Evolutionary conservation across 2,888 invertebrate genomes (phyloP), one percentile per base, ranked within the genome.

Genomic region (Itoplectis maculator): DNA sequence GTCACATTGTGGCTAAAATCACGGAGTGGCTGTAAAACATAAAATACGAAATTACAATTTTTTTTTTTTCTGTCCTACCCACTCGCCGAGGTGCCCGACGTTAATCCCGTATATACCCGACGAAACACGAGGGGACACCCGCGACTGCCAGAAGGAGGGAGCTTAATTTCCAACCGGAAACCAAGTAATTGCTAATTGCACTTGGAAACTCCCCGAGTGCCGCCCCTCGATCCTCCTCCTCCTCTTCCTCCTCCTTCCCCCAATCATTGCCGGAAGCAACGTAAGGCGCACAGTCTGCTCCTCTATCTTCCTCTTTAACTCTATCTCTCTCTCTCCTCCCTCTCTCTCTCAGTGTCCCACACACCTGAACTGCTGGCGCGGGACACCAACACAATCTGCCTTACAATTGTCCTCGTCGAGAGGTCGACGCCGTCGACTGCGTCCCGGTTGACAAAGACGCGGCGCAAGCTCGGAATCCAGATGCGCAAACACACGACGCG

Each of bases 121-220:
- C 29, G n/a, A n/a, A 29, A 23, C 4, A 18, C 51, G 51, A n/a
- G 69, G 20, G 29, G 29, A 29, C 29, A 37, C 54, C 40, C 49
- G 69, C 40, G 11, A 69, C 40, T 47, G 42, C 29, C 42, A 45
- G 66, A 47, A 9, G 40, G 23, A n/a, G n/a, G 40, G 61, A 61
- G 40, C 6, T 69, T 54, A 49, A 47, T 72, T 51, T 65, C 47
- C 49, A 35, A 68, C 69, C 42, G 40, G 77, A 76, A 78, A 74
- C 74, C 70, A 70, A 78, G 78, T 74, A 77, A 84, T 84, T 75
- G 78, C 75, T 81, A 81, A 84, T 84, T 84, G 81, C 81, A 79
- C 81, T 81, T 66, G 61, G 66, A 69, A 83, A 78, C 80, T 75
- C 72, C 13, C 35, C 13, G 20, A 20, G 11, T 59, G 13, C n/a